These are phyloP conservation scores for Dasyornis broadbenti DNA, from an alignment of 2,113 vertebrate species.

Conservation along the genomic window DNA sequence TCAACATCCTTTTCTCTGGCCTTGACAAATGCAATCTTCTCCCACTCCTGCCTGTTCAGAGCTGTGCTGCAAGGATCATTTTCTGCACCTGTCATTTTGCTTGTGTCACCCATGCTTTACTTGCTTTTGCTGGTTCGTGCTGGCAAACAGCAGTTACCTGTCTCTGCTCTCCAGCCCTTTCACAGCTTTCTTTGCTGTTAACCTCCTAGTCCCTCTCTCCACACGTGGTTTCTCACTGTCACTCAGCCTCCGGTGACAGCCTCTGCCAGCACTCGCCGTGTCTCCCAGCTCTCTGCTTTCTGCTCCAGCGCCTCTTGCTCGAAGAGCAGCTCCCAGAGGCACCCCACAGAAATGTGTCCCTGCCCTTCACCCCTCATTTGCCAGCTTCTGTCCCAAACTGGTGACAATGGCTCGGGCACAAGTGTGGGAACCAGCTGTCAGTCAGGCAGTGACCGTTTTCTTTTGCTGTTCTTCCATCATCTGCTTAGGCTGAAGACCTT, in stretches of 20 bases:
- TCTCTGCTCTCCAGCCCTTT: conserved; percentile 24
- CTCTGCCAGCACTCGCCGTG: neutral
- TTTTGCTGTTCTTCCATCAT: neutral
- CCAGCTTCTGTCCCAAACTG: neutral
- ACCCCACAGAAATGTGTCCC: neutral
- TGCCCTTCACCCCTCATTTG: neutral
- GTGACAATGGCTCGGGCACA: fast-evolving
- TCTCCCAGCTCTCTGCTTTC: neutral
- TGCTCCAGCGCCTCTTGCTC: neutral
- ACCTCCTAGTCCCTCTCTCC: neutral
- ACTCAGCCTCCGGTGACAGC: neutral
- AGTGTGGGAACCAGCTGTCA: neutral
- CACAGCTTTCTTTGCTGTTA: conserved; percentile 26
- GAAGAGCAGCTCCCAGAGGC: neutral
- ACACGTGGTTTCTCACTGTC: neutral
- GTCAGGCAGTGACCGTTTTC: neutral
- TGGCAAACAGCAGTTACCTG: conserved; percentile 54
- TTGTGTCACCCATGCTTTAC: conserved; percentile 40
- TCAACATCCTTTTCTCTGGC: conserved; percentile 45
- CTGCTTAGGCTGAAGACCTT: neutral
- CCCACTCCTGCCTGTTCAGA: conserved; percentile 31
- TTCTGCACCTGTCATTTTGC: conserved; percentile 42
- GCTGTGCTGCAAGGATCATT: conserved; percentile 38
- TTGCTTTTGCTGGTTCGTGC: conserved; percentile 39
- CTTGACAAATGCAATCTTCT: conserved; percentile 62